Evolutionary conservation across 2,113 vertebrate genomes (phyloP).

Genomic region (Labeo rohita): DNA sequence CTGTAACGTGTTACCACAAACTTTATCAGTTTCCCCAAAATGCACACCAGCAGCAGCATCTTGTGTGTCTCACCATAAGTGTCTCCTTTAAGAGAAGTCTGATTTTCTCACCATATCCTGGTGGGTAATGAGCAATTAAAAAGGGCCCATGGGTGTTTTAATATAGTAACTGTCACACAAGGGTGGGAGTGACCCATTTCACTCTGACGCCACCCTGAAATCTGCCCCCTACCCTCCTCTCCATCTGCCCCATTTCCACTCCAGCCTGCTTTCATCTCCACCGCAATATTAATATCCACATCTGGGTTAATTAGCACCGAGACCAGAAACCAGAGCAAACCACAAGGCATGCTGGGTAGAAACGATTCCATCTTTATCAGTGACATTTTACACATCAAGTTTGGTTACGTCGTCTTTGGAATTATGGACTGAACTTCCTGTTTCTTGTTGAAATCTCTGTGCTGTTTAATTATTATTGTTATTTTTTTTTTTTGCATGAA

Average conservation of each 20-base stretch:
- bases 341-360: conserved; percentile 57
- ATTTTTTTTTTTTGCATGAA: not conserved
- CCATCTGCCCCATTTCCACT: conserved; percentile 73
- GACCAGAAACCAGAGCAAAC: conserved; percentile 70
- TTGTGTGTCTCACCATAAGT: conserved; percentile 46
- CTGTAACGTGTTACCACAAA: not conserved
- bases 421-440: not conserved
- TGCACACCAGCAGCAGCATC: not conserved
- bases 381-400: not conserved
- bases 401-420: not conserved
- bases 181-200: conserved; percentile 74
- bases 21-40: not conserved
- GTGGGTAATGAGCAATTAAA: conserved; percentile 63
- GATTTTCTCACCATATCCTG: conserved; percentile 60
- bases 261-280: conserved; percentile 73
- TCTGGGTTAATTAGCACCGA: conserved; percentile 83
- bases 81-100: conserved; percentile 60
- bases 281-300: conserved; percentile 76
- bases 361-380: not conserved
- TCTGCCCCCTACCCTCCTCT: conserved; percentile 64
- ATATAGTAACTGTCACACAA: conserved; percentile 72
- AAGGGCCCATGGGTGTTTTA: conserved; percentile 67
- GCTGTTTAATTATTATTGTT: not conserved
- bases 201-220: conserved; percentile 70
- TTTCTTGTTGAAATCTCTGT: not conserved